These are phyloP conservation scores for Montipora capitata DNA, from an alignment of 92 coral and sea anemone genomes.

Conservation along the genomic window DNA sequence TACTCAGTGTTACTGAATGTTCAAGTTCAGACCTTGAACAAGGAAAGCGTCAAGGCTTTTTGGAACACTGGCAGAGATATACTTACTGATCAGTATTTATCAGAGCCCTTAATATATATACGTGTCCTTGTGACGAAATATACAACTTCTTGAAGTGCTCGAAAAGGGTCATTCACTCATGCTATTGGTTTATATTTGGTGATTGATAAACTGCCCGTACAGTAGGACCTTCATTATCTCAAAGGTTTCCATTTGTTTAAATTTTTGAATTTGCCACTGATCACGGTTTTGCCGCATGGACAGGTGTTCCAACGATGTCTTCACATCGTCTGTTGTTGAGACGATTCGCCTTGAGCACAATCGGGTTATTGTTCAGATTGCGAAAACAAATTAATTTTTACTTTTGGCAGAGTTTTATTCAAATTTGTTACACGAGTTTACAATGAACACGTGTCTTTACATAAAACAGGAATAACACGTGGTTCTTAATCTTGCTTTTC, in stretches of 20 bases:
- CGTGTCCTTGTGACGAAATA: no score
- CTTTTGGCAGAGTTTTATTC: not conserved
- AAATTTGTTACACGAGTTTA: not conserved
- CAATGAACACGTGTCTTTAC: constrained; percentile 23
- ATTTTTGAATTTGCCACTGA: no score
- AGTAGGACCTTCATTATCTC: no score
- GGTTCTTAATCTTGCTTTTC: constrained; percentile 9
- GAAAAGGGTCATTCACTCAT: constrained; percentile 7
- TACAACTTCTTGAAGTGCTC: constrained; percentile 6
- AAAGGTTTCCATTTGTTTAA: constrained; percentile 8
- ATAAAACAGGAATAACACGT: constrained; percentile 21
- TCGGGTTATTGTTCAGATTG: constrained; percentile 2
- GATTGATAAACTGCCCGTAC: not conserved
- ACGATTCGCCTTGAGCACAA: constrained; percentile 2
- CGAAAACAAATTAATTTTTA: not conserved
- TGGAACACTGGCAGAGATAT: not conserved
- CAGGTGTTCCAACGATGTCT: no score
- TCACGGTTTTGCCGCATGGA: no score
- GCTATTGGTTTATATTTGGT: constrained; percentile 11
- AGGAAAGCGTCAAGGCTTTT: not conserved
- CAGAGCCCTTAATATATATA: no score
- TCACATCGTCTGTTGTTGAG: no score
- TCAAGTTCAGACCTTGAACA: not conserved
- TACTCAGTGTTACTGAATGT: not conserved
- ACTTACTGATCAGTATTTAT: no score